Evolutionary conservation across 2,888 invertebrate species (phyloP), one percentile per base, ranked within the genome.

Genomic region (Malacosoma neustria): DNA sequence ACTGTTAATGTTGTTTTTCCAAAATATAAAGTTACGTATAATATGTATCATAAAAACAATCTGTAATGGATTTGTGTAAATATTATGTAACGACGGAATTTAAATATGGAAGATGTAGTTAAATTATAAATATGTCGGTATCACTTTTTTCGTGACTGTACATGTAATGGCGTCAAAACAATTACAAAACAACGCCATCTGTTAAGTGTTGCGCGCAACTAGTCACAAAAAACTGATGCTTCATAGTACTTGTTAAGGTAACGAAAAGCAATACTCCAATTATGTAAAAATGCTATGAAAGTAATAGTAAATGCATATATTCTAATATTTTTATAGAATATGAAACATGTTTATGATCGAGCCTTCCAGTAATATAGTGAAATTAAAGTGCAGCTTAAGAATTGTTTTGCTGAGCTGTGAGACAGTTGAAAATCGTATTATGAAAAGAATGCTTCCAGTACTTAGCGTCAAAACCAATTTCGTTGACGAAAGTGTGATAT

Each of bases 291-390:
- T 67, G 61, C 66, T 72, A 71, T 62, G 61, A 68, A 68, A 65
- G 39, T 51, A 58, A 60, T 54, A 51, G 59, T 58, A 65, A 71
- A 68, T 66, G 67, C 61, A 52, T 65, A 71, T 82, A 80, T 81
- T 82, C 81, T 81, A 84, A 84, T 84, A 84, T 82, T 85, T 85
- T 85, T 85, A 84, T 84, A 84, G 84, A 80, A 79, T 81, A 80
- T 75, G 72, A 79, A 74, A 64, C 62, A 64, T 70, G 64, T 79
- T 80, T 79, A 80, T 80, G 79, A 84, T 75, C 76, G 69, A 84
- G 84, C 84, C 84, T 85, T 84, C 84, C 84, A 85, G 76, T 85
- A 84, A 82, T 80, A 75, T 85, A 85, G 84, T 75, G 67, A 76
- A 75, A 57, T 69, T 48, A 67, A 62, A 67, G 57, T 65, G 61